These are phyloP conservation scores for Choristoneura rosaceana DNA, from an alignment of 2,888 invertebrate species.

Conservation along the genomic window DNA sequence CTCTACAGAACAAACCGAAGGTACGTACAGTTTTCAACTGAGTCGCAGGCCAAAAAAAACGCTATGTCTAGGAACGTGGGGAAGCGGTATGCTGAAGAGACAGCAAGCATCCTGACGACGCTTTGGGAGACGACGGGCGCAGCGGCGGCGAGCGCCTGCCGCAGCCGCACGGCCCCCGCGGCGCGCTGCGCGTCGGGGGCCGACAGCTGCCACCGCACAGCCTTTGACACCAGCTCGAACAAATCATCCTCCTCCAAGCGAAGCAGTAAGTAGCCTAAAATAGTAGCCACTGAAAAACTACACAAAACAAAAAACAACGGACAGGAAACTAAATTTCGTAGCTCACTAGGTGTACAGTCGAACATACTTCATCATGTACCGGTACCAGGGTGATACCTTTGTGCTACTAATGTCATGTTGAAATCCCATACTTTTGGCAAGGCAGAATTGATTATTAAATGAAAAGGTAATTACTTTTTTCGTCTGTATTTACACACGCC, in stretches of 20 bases:
- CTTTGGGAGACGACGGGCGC: constrained; percentile 58
- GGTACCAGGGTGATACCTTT: too few relatives aligned
- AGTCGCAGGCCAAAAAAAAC: constrained; percentile 63
- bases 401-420: too few relatives aligned
- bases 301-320: too few relatives aligned
- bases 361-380: too few relatives aligned
- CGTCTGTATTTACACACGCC: too few relatives aligned
- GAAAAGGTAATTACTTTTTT: too few relatives aligned
- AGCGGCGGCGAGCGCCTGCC: constrained; percentile 57
- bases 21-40: constrained; percentile 64
- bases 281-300: neutral
- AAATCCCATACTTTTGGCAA: too few relatives aligned
- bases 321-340: too few relatives aligned
- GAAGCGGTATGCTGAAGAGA: constrained; percentile 57
- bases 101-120: constrained; percentile 64
- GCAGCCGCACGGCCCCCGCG: constrained; percentile 44
- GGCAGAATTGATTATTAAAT: too few relatives aligned
- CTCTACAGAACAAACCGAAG: neutral
- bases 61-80: constrained; percentile 61
- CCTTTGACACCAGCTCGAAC: constrained; percentile 62
- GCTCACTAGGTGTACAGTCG: too few relatives aligned
- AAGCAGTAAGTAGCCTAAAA: constrained; percentile 67
- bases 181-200: constrained; percentile 56
- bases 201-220: constrained; percentile 66
- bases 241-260: constrained; percentile 61